Base-by-base conservation (phyloP, 2,797 vertebrate species). In the Sebastes minor region DNA sequence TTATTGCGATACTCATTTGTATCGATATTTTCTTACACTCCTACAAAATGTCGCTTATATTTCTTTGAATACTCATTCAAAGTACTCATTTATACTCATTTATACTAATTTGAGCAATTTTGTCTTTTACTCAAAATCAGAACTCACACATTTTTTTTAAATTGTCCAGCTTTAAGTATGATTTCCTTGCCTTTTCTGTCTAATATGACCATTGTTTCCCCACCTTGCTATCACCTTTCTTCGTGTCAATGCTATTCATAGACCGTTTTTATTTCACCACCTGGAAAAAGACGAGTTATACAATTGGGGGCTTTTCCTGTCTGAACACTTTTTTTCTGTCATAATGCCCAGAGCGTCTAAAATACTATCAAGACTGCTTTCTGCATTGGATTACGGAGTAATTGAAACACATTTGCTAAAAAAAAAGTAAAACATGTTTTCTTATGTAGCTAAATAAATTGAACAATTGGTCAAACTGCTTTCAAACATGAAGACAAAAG, bases 401-500 rank as follows among this genome's bases (percentile, higher is more conserved):
- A 80, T 80, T 9, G 16, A 76, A 80, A 71, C 20, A 42, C 20
- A 56, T 71, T 78, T 69, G 4, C 42, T 52, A 22, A 65, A 52
- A 78, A 78, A 35, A 71, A 77, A 66, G n/a, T 70, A 14, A 61
- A 42, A 56, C 16, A 9, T 55, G 20, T 80, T 82, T 86, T 80
- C 27, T 42, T 61, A 56, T 65, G 57, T 75, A 16, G 16, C 35
- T 18, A 80, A 71, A 83, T 71, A 86, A 81, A 82, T 69, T 27
- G 30, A 80, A 57, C 7, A 11, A 27, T 46, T 83, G 74, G 64
- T 80, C 2, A 7, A 80, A 63, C 32, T 61, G 71, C 67, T 76
- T 87, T 81, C 49, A 88, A 84, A 77, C 65, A 71, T 76, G 42
- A 76, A 76, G 70, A 64, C 59, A 74, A 77, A 85, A 69, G 63